Conservation (phyloP, 2,888 invertebrate species). For the Drosophila neutralis region DNA sequence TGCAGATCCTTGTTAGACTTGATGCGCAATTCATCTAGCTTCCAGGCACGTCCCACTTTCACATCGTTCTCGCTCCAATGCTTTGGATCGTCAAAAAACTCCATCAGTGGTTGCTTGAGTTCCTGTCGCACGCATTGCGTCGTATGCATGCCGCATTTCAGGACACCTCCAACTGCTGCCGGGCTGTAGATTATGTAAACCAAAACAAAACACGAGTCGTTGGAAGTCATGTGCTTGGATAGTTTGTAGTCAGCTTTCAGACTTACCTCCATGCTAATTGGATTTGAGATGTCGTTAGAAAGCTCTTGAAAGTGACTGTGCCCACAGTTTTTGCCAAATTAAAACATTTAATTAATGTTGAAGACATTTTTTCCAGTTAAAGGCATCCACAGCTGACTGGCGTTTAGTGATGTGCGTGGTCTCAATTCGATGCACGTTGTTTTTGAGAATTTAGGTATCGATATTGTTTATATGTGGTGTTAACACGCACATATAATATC, state of each 20-base stretch:
- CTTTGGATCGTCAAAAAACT: conserved; percentile 94
- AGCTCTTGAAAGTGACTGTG: conserved; percentile 41
- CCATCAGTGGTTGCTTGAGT: conserved; percentile 87
- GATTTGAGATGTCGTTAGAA: conserved; percentile 41
- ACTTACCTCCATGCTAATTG: conserved; percentile 54
- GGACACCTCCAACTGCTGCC: conserved; percentile 31
- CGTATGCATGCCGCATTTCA: conserved; percentile 54
- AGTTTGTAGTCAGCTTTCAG: background rate
- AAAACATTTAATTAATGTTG: conserved; percentile 74
- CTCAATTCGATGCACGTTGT: background rate
- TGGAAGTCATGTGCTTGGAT: background rate
- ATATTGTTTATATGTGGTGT: background rate
- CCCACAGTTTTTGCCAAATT: conserved; percentile 64
- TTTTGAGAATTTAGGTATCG: conserved; percentile 3
- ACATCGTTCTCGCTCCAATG: conserved; percentile 93
- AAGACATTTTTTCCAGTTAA: conserved; percentile 49
- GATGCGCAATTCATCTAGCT: conserved; percentile 93
- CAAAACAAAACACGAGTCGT: conserved; percentile 29
- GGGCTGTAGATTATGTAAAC: conserved; percentile 58
- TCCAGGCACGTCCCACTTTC: conserved; percentile 94
- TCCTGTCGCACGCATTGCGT: conserved; percentile 23
- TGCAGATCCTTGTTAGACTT: conserved; percentile 98
- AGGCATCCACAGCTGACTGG: conserved; percentile 31
- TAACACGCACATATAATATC: background rate
- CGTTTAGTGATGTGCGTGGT: conserved; percentile 13